phyloP scores from a whole-genome alignment of 2,797 vertebrate genomes.

The Sebastes jordani region DNA sequence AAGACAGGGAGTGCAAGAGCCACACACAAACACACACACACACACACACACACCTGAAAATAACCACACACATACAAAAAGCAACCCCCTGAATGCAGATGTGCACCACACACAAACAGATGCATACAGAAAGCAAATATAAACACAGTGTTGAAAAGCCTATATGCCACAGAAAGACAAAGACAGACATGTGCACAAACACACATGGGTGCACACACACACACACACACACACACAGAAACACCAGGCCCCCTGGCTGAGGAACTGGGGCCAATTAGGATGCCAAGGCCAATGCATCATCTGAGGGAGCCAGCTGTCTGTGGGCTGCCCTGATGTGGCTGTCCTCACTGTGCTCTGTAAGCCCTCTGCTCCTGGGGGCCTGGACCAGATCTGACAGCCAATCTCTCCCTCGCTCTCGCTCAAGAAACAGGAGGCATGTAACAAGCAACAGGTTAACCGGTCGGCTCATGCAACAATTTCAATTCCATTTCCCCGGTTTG shows the following conservation, averaged over 20 bases:
- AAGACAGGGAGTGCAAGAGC: slow-evolving; percentile 17
- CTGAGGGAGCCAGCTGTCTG: slow-evolving; percentile 76
- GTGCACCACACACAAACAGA: slow-evolving; percentile 9
- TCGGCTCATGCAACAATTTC: slow-evolving; percentile 20
- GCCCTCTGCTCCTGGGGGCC: slow-evolving; percentile 58
- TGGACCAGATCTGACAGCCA: slow-evolving; percentile 55
- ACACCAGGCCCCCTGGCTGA: slow-evolving; percentile 59
- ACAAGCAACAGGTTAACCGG: slow-evolving; percentile 59
- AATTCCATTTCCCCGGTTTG: slow-evolving; percentile 1
- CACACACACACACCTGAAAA: background rate
- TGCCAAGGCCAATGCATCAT: slow-evolving; percentile 75
- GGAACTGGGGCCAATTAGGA: slow-evolving; percentile 76
- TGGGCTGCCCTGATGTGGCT: slow-evolving; percentile 68
- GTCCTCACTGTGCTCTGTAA: slow-evolving; percentile 57
- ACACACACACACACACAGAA: slow-evolving; percentile 34
- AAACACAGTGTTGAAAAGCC: slow-evolving; percentile 1
- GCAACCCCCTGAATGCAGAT: slow-evolving; percentile 27
- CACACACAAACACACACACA: slow-evolving; percentile 2
- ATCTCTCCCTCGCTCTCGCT: background rate
- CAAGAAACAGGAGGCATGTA: slow-evolving; percentile 8
- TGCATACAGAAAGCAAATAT: slow-evolving; percentile 20
- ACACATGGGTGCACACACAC: slow-evolving; percentile 38
- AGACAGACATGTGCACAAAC: slow-evolving; percentile 26
- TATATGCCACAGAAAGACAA: slow-evolving; percentile 3
- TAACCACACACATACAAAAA: slow-evolving; percentile 13